These are phyloP conservation scores for Petrophora chlorosata DNA, from an alignment of 2,888 invertebrate species.

Conservation along the genomic window DNA sequence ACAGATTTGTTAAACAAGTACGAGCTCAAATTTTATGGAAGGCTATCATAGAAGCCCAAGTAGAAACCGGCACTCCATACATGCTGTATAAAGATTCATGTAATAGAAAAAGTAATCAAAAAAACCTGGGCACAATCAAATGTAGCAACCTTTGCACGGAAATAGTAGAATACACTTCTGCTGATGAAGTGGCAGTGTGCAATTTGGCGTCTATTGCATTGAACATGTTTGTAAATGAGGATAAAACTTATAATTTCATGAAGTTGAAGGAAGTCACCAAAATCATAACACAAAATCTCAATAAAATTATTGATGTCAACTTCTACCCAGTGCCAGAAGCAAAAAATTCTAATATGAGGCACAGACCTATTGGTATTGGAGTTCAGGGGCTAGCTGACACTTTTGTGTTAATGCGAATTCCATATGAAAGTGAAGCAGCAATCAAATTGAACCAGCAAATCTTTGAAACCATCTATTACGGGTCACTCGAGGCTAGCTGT, in stretches of 20 bases:
- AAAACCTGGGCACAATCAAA: slow-evolving; percentile 98
- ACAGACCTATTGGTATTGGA: slow-evolving; percentile 95
- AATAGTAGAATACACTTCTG: slow-evolving; percentile 96
- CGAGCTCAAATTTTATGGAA: slow-evolving; percentile 96
- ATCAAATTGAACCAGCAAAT: slow-evolving; percentile 95
- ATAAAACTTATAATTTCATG: slow-evolving; percentile 92
- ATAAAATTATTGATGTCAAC: slow-evolving; percentile 98
- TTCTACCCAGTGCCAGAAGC: slow-evolving; percentile 97
- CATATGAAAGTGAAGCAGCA: slow-evolving; percentile 96
- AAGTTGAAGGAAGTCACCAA: slow-evolving; percentile 95
- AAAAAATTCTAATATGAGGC: slow-evolving; percentile 92
- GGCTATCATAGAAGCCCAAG: slow-evolving; percentile 96
- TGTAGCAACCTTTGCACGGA: slow-evolving; percentile 99
- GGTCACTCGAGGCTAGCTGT: slow-evolving; percentile 97
- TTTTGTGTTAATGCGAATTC: slow-evolving; percentile 95
- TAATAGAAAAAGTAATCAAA: slow-evolving; percentile 98
- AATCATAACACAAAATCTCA: slow-evolving; percentile 94
- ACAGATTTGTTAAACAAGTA: slow-evolving; percentile 86
- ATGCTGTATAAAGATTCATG: slow-evolving; percentile 99
- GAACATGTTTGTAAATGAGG: slow-evolving; percentile 94
- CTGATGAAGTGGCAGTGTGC: slow-evolving; percentile 98
- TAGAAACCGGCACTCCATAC: slow-evolving; percentile 99
- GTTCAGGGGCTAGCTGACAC: slow-evolving; percentile 99
- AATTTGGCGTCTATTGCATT: slow-evolving; percentile 98
- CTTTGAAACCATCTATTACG: slow-evolving; percentile 99